Evolutionary conservation across 2,113 vertebrate species (phyloP).

Genomic region (Podocnemis expansa): DNA sequence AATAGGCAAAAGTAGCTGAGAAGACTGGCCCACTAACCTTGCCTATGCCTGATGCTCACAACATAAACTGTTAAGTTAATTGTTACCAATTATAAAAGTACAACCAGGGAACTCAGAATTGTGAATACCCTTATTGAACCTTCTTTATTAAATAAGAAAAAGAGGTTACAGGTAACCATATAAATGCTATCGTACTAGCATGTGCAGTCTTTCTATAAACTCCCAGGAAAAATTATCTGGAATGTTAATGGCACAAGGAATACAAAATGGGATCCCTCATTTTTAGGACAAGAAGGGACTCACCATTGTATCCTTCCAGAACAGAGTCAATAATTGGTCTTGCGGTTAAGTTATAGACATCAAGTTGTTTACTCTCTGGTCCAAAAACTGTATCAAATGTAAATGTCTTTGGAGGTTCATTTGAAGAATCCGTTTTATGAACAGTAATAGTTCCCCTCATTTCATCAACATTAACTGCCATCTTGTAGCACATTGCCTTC

Average conservation of each 20-base stretch:
- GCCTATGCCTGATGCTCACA: background rate
- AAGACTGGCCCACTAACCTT: background rate
- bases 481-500: slow-evolving; percentile 86
- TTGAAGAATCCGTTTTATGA: slow-evolving; percentile 89
- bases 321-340: slow-evolving; percentile 98
- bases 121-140: background rate
- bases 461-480: slow-evolving; percentile 92
- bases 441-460: slow-evolving; percentile 96
- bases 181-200: background rate
- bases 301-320: slow-evolving; percentile 97
- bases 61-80: background rate
- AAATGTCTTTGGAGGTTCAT: slow-evolving; percentile 96
- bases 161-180: background rate
- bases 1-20: background rate
- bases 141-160: background rate
- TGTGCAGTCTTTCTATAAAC: background rate
- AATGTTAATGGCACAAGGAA: background rate
- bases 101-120: background rate
- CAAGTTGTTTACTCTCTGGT: slow-evolving; percentile 96
- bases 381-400: slow-evolving; percentile 98
- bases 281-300: slow-evolving; percentile 32
- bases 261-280: accelerated
- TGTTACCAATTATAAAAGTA: background rate
- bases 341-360: slow-evolving; percentile 98
- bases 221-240: background rate